Conservation (phyloP, 64 coral and sea anemone genomes). For the Actinia tenebrosa region DNA sequence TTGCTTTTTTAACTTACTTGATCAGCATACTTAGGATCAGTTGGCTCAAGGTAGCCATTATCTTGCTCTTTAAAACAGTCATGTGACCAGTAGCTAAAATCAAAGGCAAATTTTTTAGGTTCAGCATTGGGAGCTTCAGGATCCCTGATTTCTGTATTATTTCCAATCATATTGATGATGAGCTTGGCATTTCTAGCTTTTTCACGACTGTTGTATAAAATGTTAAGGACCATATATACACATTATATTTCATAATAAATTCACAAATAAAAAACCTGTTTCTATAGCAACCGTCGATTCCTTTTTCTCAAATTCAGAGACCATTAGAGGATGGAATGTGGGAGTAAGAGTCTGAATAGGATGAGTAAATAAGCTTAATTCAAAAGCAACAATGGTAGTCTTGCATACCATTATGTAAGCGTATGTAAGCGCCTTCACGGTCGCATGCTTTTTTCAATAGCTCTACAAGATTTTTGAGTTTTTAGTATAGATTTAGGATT, state of each 20-base stretch:
- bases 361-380: no score
- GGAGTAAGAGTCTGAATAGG: no score
- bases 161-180: slow-evolving; percentile 87
- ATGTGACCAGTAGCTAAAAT: slow-evolving; percentile 96
- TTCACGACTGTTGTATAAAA: slow-evolving; percentile 76
- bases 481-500: no score
- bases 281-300: no score
- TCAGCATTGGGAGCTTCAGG: slow-evolving; percentile 44
- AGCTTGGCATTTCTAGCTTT: slow-evolving; percentile 79
- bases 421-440: no score
- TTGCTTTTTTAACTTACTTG: slow-evolving; percentile 34
- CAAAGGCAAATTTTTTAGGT: slow-evolving; percentile 90
- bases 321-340: no score
- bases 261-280: not conserved
- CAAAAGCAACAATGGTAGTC: no score
- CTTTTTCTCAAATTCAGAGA: no score
- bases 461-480: no score
- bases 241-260: no score
- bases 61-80: slow-evolving; percentile 75
- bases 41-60: slow-evolving; percentile 70
- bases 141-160: slow-evolving; percentile 75
- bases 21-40: slow-evolving; percentile 72
- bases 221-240: slow-evolving; percentile 45
- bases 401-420: no score
- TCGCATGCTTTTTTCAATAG: no score